Percentiles rank a stretch among this genome's conserved stretches.
Evolutionary conservation across 1,140 invertebrate species (phyloP).

Genomic region (Gerris buenoi): DNA sequence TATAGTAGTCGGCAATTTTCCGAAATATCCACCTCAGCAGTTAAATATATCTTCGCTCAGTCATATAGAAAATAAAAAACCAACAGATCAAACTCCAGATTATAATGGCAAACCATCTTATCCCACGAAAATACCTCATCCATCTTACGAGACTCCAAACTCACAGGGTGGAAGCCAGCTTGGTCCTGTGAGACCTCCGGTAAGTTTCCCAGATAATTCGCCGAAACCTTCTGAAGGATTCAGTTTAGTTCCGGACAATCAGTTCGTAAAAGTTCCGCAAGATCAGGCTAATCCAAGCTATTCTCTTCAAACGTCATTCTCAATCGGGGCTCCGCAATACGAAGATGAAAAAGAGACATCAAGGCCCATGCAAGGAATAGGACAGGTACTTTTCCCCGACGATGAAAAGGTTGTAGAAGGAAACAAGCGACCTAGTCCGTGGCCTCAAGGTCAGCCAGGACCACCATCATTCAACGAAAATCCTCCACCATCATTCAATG

Average conservation of each 20-base stretch:
- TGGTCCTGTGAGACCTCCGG: neutral
- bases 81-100: neutral
- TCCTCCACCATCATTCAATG: neutral
- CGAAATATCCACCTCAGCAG: neutral
- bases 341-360: conserved; percentile 12
- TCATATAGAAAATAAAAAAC: neutral
- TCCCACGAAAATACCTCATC: neutral
- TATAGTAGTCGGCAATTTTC: neutral
- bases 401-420: conserved; percentile 6
- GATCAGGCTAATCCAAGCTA: conserved; percentile 23
- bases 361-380: conserved; percentile 19
- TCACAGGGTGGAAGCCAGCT: neutral
- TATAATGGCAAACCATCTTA: neutral
- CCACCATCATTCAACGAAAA: conserved; percentile 1
- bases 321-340: conserved; percentile 19
- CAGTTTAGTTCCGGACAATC: conserved; percentile 11
- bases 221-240: conserved; percentile 4
- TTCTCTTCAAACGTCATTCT: conserved; percentile 25
- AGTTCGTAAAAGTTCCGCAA: conserved; percentile 21
- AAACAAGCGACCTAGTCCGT: conserved; percentile 1
- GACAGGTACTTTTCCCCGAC: conserved; percentile 20
- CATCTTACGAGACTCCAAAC: neutral
- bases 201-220: neutral
- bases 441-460: neutral
- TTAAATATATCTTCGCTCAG: neutral